Conservation (phyloP, 2,113 vertebrate species). For the Stegastes partitus region DNA sequence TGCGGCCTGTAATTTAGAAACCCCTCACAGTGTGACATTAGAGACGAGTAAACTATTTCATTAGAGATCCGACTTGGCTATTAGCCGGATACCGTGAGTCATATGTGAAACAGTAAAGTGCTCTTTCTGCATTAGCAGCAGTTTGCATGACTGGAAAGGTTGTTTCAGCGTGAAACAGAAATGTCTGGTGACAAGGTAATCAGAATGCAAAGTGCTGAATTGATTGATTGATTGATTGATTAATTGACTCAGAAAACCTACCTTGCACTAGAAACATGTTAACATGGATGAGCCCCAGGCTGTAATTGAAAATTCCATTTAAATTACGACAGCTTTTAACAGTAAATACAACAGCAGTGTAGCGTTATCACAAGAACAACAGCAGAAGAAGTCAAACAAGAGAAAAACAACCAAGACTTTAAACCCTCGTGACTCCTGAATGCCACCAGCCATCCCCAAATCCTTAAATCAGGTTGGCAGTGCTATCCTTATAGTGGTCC, state of each 20-base stretch:
- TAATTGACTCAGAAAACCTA: neutral
- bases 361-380: too few relatives aligned
- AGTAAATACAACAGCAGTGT: neutral
- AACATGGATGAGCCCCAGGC: neutral
- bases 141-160: neutral
- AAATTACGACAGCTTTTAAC: neutral
- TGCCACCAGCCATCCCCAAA: too few relatives aligned
- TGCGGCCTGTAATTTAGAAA: constrained; percentile 53
- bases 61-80: constrained; percentile 21
- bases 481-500: too few relatives aligned
- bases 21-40: constrained; percentile 27
- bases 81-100: constrained; percentile 19
- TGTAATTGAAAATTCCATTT: neutral
- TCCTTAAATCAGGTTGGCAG: too few relatives aligned
- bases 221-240: constrained; percentile 6
- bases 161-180: neutral
- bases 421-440: too few relatives aligned
- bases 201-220: neutral
- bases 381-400: too few relatives aligned
- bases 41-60: constrained; percentile 21
- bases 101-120: neutral
- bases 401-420: too few relatives aligned
- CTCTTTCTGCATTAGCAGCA: neutral
- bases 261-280: neutral
- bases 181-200: neutral